Conservation (phyloP, 2,888 invertebrate species). For the Lasioglossum marginatum region DNA sequence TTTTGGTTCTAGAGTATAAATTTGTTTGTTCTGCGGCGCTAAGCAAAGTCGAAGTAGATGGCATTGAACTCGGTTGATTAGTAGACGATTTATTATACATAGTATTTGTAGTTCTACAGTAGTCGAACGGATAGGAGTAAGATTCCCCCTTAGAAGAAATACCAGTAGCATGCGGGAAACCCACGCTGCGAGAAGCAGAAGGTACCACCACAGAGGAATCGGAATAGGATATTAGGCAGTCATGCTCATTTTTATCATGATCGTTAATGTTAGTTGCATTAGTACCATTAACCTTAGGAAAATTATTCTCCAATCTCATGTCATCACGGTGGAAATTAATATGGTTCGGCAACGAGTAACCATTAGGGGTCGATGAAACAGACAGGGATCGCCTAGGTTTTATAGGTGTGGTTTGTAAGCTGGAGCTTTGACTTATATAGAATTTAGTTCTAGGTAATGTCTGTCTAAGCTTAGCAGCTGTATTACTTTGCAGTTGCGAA, state of each 20-base stretch:
- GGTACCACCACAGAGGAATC: constrained; percentile 63
- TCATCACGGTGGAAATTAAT: constrained; percentile 62
- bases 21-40: constrained; percentile 69
- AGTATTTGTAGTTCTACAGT: constrained; percentile 59
- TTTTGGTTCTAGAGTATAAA: constrained; percentile 56
- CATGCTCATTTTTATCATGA: constrained; percentile 72
- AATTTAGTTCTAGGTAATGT: constrained; percentile 68
- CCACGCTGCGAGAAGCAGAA: constrained; percentile 59
- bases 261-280: constrained; percentile 66
- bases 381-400: constrained; percentile 76
- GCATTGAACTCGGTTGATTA: constrained; percentile 66
- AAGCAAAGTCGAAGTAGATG: constrained; percentile 71
- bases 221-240: constrained; percentile 66
- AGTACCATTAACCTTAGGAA: constrained; percentile 56
- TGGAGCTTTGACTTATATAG: constrained; percentile 75
- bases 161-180: constrained; percentile 73
- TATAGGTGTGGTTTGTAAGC: constrained; percentile 74
- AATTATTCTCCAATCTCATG: constrained; percentile 34
- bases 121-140: constrained; percentile 48
- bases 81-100: constrained; percentile 53
- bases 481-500: constrained; percentile 37
- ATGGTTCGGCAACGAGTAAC: constrained; percentile 41
- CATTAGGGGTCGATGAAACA: constrained; percentile 79
- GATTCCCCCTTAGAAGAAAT: constrained; percentile 63
- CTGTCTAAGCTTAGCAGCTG: constrained; percentile 38